Base-by-base conservation (phyloP, 2,888 invertebrate species). In the Congeria kusceri region DNA sequence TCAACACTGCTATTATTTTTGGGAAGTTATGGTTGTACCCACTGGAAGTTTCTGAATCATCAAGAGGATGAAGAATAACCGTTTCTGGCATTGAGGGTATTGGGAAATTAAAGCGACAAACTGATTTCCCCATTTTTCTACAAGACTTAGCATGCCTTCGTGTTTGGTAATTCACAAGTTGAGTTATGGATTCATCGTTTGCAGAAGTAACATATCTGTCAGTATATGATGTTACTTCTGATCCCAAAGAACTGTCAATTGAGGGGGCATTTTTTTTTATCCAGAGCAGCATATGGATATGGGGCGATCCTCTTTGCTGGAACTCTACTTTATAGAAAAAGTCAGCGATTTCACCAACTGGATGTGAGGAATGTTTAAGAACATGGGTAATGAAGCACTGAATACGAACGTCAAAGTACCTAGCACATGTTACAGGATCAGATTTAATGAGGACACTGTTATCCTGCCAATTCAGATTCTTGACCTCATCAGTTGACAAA, bases 391-490 rank as follows among this genome's bases (percentile, higher is more conserved):
- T 58, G 44, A 88, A 78, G 32, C 29, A 29, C 61, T 86, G 73
- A 28, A 85, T 56, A 23, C 84, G 66, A 44, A 74, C 63, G n/a
- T 89, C 81, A 74, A 86, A 87, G 66, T 84, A 81, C 39, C 83
- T 13, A 15, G 86, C 80, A 67, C 84, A 84, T 2, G 84, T 89
- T 1, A 88, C 83, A 20, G 88, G 89, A 62, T 89, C 85, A 18
- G 79, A 59, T 13, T 73, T 77, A 4, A 89, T 84, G 0, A 86
- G 46, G 5, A 25, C 9, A 67, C 82, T 72, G 62, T 86, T 85
- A 0, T 81, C 77, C 39, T 78, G 46, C 81, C 85, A 86, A 28
- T 66, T 49, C n/a, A 84, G 13, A 9, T 27, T 23, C 18, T 69
- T 39, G 1, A 78, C 25, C 18, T 78, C 69, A 4, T 70, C 66